A percentile compares a stretch with the other conserved stretches of the same genome.
phyloP scores from a whole-genome alignment of 1,140 invertebrate genomes.

The Drepana arcuata region DNA sequence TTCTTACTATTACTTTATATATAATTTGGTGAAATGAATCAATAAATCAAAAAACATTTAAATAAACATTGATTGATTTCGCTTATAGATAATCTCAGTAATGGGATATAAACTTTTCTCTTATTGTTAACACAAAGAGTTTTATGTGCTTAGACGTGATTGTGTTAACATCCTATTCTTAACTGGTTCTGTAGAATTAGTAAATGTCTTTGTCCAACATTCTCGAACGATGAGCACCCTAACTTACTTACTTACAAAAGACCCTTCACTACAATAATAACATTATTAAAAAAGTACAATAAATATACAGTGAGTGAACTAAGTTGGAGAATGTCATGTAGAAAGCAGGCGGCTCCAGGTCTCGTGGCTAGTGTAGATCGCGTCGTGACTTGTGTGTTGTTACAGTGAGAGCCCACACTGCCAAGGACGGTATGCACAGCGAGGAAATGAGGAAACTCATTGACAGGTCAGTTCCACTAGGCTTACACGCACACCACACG shows the following conservation, averaged over 20 bases:
- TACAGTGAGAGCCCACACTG: constrained; percentile 79
- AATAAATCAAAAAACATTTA: too few species aligned
- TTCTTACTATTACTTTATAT: constrained; percentile 5
- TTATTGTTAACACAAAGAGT: too few species aligned
- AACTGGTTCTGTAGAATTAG: constrained; percentile 57
- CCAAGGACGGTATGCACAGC: constrained; percentile 92
- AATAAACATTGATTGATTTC: constrained; percentile 21
- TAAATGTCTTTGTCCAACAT: constrained; percentile 34
- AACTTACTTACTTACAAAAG: too few species aligned
- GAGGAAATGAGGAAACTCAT: constrained; percentile 96
- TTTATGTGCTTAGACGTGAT: constrained; percentile 57
- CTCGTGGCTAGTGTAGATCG: constrained; percentile 55
- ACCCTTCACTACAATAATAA: too few species aligned
- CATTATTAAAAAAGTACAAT: too few species aligned
- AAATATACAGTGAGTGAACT: too few species aligned
- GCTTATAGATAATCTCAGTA: constrained; percentile 17
- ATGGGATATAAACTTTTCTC: too few species aligned
- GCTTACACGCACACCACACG: constrained; percentile 14
- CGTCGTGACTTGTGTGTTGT: constrained; percentile 72
- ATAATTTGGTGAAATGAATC: too few species aligned
- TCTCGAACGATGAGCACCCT: constrained; percentile 25
- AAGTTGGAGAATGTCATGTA: too few species aligned
- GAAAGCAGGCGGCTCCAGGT: constrained; percentile 37
- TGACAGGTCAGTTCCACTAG: constrained; percentile 85
- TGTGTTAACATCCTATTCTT: constrained; percentile 53